phyloP scores from a whole-genome alignment of 2,888 invertebrate genomes.

The Deilephila elpenor region DNA sequence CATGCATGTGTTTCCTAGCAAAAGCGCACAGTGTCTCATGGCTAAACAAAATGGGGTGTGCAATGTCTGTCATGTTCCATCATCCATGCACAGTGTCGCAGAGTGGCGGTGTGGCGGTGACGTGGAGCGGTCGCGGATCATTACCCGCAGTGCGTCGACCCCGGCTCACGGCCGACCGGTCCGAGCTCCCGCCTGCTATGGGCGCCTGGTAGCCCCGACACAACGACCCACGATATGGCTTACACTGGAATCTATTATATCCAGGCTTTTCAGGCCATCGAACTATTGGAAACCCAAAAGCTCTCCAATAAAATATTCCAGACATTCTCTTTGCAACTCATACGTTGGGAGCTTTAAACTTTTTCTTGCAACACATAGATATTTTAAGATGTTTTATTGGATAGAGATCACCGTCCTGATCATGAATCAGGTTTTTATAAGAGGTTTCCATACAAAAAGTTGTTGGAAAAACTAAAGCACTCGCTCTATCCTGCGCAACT shows the following conservation, averaged over 20 bases:
- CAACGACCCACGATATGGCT: constrained; percentile 16
- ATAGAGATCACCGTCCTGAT: too few relatives aligned
- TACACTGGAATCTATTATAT: constrained; percentile 11
- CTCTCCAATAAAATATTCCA: too few relatives aligned
- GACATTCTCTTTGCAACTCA: too few relatives aligned
- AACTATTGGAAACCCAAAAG: not conserved
- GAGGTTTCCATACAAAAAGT: too few relatives aligned
- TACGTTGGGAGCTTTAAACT: too few relatives aligned
- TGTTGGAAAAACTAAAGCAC: too few relatives aligned
- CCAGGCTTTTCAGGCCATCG: not conserved
- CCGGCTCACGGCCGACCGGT: constrained; percentile 39
- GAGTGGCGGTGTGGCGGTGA: constrained; percentile 25
- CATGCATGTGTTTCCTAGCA: not conserved
- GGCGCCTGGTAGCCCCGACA: constrained; percentile 31
- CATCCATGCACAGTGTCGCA: constrained; percentile 15
- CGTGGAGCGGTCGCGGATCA: constrained; percentile 27
- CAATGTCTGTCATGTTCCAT: constrained; percentile 10
- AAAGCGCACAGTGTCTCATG: not conserved
- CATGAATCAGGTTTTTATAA: too few relatives aligned
- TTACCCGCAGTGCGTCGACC: constrained; percentile 37
- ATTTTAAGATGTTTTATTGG: too few relatives aligned
- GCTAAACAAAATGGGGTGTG: not conserved
- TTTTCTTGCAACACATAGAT: too few relatives aligned
- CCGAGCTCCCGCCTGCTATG: constrained; percentile 29
- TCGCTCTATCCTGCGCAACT: too few relatives aligned